Conservation (phyloP, 2,888 invertebrate genomes). For the Melanostoma mellinum region DNA sequence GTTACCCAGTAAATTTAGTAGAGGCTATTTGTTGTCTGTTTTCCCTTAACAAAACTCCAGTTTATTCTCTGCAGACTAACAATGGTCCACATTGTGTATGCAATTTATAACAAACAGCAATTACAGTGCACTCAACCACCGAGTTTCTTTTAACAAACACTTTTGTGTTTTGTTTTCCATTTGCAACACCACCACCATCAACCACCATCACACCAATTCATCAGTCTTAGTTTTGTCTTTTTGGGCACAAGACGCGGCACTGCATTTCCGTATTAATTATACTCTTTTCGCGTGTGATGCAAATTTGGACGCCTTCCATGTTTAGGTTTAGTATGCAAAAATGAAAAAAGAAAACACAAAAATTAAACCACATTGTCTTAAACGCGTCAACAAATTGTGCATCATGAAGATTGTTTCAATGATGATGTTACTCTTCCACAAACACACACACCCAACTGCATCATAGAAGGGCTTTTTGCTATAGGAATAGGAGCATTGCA, state of each 20-base stretch:
- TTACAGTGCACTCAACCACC: slow-evolving; percentile 25
- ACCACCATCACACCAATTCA: not conserved
- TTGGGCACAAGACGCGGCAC: slow-evolving; percentile 22
- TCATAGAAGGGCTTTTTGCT: slow-evolving; percentile 3
- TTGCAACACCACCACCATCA: slow-evolving; percentile 8
- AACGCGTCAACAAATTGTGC: slow-evolving; percentile 31
- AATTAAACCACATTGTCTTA: slow-evolving; percentile 33
- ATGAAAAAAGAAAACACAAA: slow-evolving; percentile 21
- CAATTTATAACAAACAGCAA: slow-evolving; percentile 48
- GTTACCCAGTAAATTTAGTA: slow-evolving; percentile 25
- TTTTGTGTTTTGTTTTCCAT: slow-evolving; percentile 8
- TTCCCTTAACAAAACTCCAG: slow-evolving; percentile 27
- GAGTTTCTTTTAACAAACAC: slow-evolving; percentile 20
- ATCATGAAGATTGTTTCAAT: slow-evolving; percentile 18
- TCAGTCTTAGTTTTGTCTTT: slow-evolving; percentile 30
- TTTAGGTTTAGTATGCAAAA: not conserved
- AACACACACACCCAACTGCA: slow-evolving; percentile 10
- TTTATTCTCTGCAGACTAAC: slow-evolving; percentile 36
- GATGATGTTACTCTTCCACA: slow-evolving; percentile 8
- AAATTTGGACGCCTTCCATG: slow-evolving; percentile 51
- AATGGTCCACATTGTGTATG: slow-evolving; percentile 24
- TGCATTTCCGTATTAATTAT: slow-evolving; percentile 53
- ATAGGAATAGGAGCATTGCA: too few relatives aligned
- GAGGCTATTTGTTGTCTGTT: not conserved
- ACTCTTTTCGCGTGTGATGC: slow-evolving; percentile 35